Conservation (phyloP, 2,888 invertebrate genomes). For the Perizoma flavofasciatum region DNA sequence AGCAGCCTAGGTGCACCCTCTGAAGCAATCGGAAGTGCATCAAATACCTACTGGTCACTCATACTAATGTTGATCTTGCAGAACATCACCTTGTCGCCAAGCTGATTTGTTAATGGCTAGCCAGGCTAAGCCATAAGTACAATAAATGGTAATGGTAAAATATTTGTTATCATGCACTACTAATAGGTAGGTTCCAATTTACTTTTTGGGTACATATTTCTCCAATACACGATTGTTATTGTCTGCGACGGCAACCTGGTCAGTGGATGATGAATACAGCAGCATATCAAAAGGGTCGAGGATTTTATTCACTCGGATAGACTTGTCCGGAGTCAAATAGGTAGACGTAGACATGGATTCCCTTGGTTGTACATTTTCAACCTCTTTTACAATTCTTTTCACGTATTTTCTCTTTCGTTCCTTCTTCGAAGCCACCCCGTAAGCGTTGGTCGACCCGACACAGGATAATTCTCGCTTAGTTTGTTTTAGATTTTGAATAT, state of each 20-base stretch:
- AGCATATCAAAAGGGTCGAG: conserved; percentile 72
- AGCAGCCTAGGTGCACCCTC: too few species aligned
- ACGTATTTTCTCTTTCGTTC: conserved; percentile 74
- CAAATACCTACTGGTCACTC: too few species aligned
- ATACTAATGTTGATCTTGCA: too few species aligned
- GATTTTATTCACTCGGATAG: conserved; percentile 69
- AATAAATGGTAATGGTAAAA: too few species aligned
- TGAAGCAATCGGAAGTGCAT: too few species aligned
- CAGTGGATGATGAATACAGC: conserved; percentile 56
- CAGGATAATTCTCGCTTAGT: conserved; percentile 70
- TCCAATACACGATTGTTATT: conserved; percentile 39
- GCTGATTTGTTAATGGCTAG: too few species aligned
- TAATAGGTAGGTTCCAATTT: conserved; percentile 29
- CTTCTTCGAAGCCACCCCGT: conserved; percentile 54
- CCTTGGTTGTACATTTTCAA: conserved; percentile 41
- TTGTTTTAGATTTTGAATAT: conserved; percentile 76
- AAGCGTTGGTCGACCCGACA: conserved; percentile 54
- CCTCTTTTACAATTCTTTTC: conserved; percentile 65
- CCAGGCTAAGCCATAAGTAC: too few species aligned
- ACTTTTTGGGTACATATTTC: conserved; percentile 45
- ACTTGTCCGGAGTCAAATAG: conserved; percentile 74
- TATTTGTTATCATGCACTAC: too few species aligned
- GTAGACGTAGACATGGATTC: conserved; percentile 52
- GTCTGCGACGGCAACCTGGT: conserved; percentile 24
- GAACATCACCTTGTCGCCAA: too few species aligned